Evolutionary conservation across 2,888 invertebrate genomes (phyloP).

Genomic region (Brachyopa scutellaris): DNA sequence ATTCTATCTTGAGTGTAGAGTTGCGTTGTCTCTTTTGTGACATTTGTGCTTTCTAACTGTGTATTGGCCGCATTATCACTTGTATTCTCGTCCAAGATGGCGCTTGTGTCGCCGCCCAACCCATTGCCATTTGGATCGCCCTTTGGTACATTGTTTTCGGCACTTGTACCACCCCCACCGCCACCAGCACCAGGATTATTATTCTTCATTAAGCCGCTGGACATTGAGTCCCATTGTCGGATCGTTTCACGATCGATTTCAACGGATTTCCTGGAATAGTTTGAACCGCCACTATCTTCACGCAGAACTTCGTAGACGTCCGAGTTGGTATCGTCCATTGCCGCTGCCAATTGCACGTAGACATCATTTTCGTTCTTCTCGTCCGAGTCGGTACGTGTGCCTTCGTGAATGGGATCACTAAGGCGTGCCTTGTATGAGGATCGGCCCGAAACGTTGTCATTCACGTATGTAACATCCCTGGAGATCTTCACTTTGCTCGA

Average conservation of each 20-base stretch:
- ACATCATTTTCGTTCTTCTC: conserved; percentile 78
- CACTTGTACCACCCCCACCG: background rate
- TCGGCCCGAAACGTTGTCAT: conserved; percentile 85
- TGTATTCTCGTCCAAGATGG: too few species aligned
- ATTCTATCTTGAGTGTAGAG: conserved; percentile 41
- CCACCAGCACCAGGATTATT: conserved; percentile 14
- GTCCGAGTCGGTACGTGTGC: background rate
- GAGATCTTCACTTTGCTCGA: conserved; percentile 83
- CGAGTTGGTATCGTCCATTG: conserved; percentile 73
- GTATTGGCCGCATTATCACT: conserved; percentile 3
- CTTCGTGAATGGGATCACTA: conserved; percentile 73
- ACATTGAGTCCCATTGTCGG: conserved; percentile 94
- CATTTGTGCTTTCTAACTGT: background rate
- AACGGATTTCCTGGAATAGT: conserved; percentile 82
- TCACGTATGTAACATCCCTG: conserved; percentile 90
- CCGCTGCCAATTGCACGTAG: conserved; percentile 77
- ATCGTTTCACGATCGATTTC: conserved; percentile 92
- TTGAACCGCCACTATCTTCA: conserved; percentile 78
- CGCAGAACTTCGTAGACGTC: conserved; percentile 81
- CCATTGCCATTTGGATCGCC: conserved; percentile 40
- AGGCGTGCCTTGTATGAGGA: conserved; percentile 74
- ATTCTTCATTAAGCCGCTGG: conserved; percentile 88
- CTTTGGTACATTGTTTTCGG: conserved; percentile 33
- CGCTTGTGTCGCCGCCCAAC: conserved; percentile 6
- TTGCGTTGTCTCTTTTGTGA: conserved; percentile 10